Percentiles rank a stretch among this genome's conserved stretches.
Evolutionary conservation across 2,888 invertebrate genomes (phyloP).

Genomic region (Polyommatus icarus): DNA sequence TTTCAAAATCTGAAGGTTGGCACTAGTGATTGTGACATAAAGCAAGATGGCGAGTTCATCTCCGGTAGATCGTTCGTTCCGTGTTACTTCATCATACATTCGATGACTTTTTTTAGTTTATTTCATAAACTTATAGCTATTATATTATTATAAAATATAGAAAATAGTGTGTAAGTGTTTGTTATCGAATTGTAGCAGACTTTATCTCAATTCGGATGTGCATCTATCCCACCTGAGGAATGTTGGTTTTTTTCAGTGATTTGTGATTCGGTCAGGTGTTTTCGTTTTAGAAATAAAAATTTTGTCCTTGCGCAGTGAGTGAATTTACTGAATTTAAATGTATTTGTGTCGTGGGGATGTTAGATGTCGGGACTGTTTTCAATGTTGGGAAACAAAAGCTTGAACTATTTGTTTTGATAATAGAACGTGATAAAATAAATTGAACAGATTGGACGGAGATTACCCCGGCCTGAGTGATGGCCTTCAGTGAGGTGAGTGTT

Average conservation of each 20-base stretch:
- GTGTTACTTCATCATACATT: conserved; percentile 65
- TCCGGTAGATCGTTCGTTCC: conserved; percentile 73
- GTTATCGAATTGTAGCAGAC: conserved; percentile 49
- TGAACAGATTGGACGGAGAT: conserved; percentile 77
- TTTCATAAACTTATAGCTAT: conserved; percentile 57
- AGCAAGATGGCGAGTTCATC: conserved; percentile 81
- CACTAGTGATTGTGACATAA: conserved; percentile 67
- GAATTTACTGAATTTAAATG: conserved; percentile 75
- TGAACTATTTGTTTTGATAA: conserved; percentile 79
- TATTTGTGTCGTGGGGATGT: conserved; percentile 77
- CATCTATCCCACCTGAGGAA: conserved; percentile 83
- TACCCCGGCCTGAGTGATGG: conserved; percentile 83
- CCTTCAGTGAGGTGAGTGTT: conserved; percentile 88
- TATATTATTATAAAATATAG: conserved; percentile 53
- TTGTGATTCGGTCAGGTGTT: conserved; percentile 82
- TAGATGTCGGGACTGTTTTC: conserved; percentile 78
- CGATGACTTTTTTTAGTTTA: conserved; percentile 67
- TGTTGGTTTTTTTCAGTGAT: conserved; percentile 83
- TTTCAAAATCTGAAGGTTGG: conserved; percentile 53
- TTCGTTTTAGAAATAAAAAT: conserved; percentile 75
- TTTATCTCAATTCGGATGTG: conserved; percentile 57
- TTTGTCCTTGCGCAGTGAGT: conserved; percentile 80
- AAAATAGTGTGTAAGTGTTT: conserved; percentile 58
- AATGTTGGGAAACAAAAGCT: conserved; percentile 79
- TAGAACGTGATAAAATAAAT: conserved; percentile 68